phyloP scores from a whole-genome alignment of 2,113 vertebrate genomes.

The Uria aalge region DNA sequence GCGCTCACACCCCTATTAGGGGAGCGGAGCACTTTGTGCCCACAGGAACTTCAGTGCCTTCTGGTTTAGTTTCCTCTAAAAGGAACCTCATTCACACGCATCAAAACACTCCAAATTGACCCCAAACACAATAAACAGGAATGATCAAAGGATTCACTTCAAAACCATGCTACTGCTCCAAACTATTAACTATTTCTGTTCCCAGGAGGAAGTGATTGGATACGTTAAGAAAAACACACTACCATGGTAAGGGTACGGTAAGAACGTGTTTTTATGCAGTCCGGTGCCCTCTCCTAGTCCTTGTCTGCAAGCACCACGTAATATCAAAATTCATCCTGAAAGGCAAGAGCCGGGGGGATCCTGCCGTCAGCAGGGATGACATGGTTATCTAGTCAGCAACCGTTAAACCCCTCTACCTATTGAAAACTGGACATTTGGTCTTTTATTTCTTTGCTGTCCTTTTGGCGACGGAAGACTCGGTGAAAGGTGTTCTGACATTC shows the following conservation, averaged over 20 bases:
- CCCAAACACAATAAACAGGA: not conserved
- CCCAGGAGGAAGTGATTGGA: not conserved
- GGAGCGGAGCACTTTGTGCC: not conserved
- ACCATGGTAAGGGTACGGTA: not conserved
- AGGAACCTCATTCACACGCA: not conserved
- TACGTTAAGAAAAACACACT: not conserved
- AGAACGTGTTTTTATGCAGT: not conserved
- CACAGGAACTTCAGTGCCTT: not conserved
- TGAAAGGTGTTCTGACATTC: not conserved
- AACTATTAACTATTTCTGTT: not conserved
- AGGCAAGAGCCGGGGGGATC: not conserved
- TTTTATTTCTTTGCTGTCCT: not conserved
- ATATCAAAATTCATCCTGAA: not conserved
- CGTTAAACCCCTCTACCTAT: not conserved
- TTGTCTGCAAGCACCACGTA: not conserved
- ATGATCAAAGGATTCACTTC: not conserved
- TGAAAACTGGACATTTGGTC: not conserved
- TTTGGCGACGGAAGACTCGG: not conserved
- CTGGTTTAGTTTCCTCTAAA: not conserved
- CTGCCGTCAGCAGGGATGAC: not conserved
- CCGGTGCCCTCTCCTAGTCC: not conserved
- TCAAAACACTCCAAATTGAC: not conserved
- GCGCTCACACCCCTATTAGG: accelerated
- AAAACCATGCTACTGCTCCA: not conserved
- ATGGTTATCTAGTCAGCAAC: not conserved